Conservation (phyloP, 2,113 vertebrate genomes). For the Corvus moneduloides region DNA sequence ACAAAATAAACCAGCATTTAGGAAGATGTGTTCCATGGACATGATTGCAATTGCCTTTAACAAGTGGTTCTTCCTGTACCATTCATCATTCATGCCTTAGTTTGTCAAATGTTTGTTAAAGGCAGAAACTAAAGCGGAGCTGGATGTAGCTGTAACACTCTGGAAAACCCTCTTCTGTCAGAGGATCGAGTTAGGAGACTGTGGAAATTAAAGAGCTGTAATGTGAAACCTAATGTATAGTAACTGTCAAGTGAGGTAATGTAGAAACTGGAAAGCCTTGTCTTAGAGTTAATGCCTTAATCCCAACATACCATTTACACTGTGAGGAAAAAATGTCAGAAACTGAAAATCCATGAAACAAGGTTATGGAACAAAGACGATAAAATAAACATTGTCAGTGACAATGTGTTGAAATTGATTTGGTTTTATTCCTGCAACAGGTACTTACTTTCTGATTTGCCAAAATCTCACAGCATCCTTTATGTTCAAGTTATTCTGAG, state of each 20-base stretch:
- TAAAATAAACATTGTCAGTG: not conserved
- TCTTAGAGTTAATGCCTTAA: conserved; percentile 19
- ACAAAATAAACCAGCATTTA: not conserved
- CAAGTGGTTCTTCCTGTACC: not conserved
- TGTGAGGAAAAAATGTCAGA: conserved; percentile 3
- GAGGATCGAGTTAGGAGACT: not conserved
- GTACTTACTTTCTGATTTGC: not conserved
- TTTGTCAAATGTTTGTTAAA: not conserved
- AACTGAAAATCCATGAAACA: conserved; percentile 17
- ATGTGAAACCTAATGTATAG: not conserved
- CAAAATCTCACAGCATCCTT: not conserved
- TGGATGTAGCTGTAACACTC: not conserved
- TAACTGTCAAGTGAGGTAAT: not conserved
- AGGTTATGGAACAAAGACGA: not conserved
- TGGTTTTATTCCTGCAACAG: not conserved
- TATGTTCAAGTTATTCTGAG: not conserved
- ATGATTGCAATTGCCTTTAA: not conserved
- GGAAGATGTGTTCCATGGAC: not conserved
- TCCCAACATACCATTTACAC: not conserved
- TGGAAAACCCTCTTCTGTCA: not conserved
- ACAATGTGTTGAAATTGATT: not conserved
- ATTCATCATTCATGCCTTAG: not conserved
- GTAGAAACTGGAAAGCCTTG: conserved; percentile 1
- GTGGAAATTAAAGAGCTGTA: not conserved
- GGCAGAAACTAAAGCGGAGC: not conserved